Base-by-base conservation (phyloP, 1,140 invertebrate species). In the Zaprionus capensis region DNA sequence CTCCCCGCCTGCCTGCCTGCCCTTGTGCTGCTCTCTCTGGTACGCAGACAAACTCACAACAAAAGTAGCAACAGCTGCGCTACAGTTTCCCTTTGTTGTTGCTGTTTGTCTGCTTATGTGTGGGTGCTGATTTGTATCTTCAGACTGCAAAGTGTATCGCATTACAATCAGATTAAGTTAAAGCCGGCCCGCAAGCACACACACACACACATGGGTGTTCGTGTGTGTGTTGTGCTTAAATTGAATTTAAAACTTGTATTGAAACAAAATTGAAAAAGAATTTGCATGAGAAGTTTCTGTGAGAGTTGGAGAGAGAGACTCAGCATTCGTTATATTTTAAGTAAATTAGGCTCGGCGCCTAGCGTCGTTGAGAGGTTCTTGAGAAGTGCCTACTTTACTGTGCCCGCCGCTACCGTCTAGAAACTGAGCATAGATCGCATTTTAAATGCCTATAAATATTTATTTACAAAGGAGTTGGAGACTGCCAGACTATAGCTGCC, bases 121-220 rank as follows among this genome's bases (percentile, higher is more conserved):
- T 88, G 85, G 81, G 85, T 90, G 84, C 84, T 90, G 84, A 88
- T 88, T 88, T 88, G 78, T 88, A 88, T 88, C 84, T 88, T 55
- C 68, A 84, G 82, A 88, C 84, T 88, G 84, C 80, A 88, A 88
- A 88, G 81, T 88, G 84, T 88, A 88, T 88, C 84, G 85, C 64
- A 88, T 88, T 88, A 88, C 84, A 88, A 88, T 88, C 84, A 84
- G 84, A 88, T 88, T 88, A 88, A 90, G 78, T 90, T 90, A 79
- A 88, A 79, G 84, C 84, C 81, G 65, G 68, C 20, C 12, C 46
- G 4, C 84, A 65, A 61, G 64, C 83, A 81, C 71, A 76, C 20
- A 14, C 28, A 22, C 84, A 69, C 61, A 71, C 83, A 81, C 73
- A 76, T 44, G 56, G 36, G 9, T 38, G 17, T 55, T 38, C 61